Conservation (phyloP, 2,797 vertebrate genomes). For the Rhyacichthys aspro region DNA sequence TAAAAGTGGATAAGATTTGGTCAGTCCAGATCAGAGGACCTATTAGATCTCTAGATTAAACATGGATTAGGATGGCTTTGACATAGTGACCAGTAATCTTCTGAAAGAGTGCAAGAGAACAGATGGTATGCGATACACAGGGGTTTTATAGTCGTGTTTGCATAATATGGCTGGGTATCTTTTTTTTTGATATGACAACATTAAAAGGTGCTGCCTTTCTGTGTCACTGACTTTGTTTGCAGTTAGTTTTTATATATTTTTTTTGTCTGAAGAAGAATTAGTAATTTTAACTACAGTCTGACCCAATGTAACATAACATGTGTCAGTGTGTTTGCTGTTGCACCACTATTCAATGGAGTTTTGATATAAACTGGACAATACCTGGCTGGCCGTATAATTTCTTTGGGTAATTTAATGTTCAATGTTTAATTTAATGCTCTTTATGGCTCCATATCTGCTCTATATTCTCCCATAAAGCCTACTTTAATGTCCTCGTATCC, state of each 20-base stretch:
- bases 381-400: background rate
- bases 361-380: no score
- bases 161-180: slow-evolving; percentile 24
- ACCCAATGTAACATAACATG: no score
- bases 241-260: no score
- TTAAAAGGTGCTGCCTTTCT: background rate
- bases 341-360: no score
- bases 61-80: slow-evolving; percentile 66
- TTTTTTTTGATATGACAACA: background rate
- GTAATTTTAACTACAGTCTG: no score
- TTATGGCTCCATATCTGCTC: background rate
- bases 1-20: slow-evolving; percentile 35
- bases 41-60: slow-evolving; percentile 69
- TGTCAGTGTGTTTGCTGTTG: no score
- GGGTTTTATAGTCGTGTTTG: slow-evolving; percentile 30
- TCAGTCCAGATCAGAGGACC: slow-evolving; percentile 45
- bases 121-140: slow-evolving; percentile 63
- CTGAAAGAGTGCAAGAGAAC: slow-evolving; percentile 45
- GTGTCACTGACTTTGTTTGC: slow-evolving; percentile 1
- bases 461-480: background rate
- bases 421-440: slow-evolving; percentile 3
- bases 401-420: background rate
- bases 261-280: no score
- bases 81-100: slow-evolving; percentile 73
- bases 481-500: background rate